Evolutionary conservation across 2,797 vertebrate genomes (phyloP).

Genomic region (Trachurus trachurus): DNA sequence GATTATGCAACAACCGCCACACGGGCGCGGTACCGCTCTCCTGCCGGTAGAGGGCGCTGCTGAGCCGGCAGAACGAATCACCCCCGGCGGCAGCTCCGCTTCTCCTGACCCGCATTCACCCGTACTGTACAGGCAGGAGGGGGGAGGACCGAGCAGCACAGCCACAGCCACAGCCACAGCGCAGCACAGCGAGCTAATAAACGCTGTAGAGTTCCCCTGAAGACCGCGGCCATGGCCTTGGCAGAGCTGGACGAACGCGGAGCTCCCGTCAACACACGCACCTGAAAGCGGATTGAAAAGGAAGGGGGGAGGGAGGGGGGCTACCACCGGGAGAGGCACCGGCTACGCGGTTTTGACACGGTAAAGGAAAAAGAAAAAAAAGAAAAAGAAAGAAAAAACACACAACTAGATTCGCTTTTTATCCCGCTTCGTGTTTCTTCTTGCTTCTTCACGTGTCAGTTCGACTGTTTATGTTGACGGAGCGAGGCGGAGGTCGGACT

Average conservation of each 20-base stretch:
- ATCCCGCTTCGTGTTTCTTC: background rate
- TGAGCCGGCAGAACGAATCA: background rate
- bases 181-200: slow-evolving; percentile 32
- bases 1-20: slow-evolving; percentile 36
- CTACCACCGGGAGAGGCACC: slow-evolving; percentile 12
- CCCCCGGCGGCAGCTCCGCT: slow-evolving; percentile 33
- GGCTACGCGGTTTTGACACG: slow-evolving; percentile 20
- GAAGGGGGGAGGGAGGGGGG: background rate
- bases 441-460: slow-evolving; percentile 18
- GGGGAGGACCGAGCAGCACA: slow-evolving; percentile 49
- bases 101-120: slow-evolving; percentile 78
- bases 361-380: slow-evolving; percentile 7
- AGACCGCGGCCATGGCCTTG: slow-evolving; percentile 64
- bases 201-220: slow-evolving; percentile 39
- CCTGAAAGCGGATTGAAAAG: slow-evolving; percentile 37
- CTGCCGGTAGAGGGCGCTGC: slow-evolving; percentile 56
- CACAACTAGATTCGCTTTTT: slow-evolving; percentile 5
- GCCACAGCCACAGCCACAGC: background rate
- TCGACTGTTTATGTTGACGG: slow-evolving; percentile 23
- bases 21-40: accelerated
- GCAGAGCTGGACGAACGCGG: slow-evolving; percentile 43
- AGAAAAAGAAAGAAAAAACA: slow-evolving; percentile 13
- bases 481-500: background rate
- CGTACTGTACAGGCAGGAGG: slow-evolving; percentile 58
- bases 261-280: slow-evolving; percentile 31